These are phyloP conservation scores for Lasioglossum marginatum DNA, from an alignment of 2,888 invertebrate genomes.

Conservation along the genomic window DNA sequence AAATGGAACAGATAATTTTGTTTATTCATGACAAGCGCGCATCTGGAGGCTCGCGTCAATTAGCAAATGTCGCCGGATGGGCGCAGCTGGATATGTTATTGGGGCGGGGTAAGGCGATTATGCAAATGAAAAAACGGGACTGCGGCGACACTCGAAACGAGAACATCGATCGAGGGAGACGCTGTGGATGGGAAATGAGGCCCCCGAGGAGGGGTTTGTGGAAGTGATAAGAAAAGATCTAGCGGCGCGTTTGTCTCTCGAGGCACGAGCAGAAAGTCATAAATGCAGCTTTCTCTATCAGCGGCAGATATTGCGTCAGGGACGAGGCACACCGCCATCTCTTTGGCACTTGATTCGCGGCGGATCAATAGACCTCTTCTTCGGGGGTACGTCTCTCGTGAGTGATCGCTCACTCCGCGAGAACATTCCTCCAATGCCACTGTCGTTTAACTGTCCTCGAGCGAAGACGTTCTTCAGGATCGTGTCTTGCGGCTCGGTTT, in stretches of 20 bases:
- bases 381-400: slow-evolving; percentile 54
- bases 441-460: slow-evolving; percentile 47
- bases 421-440: slow-evolving; percentile 30
- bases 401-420: slow-evolving; percentile 61
- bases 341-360: slow-evolving; percentile 71
- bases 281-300: slow-evolving; percentile 71
- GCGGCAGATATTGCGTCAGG: slow-evolving; percentile 75
- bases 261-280: slow-evolving; percentile 63
- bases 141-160: not conserved
- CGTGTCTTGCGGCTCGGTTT: not conserved
- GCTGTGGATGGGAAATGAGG: not conserved
- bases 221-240: slow-evolving; percentile 29
- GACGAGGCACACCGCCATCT: slow-evolving; percentile 62
- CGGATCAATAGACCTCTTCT: slow-evolving; percentile 79
- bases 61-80: not conserved
- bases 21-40: not conserved
- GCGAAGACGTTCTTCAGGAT: slow-evolving; percentile 17
- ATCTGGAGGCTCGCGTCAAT: not conserved
- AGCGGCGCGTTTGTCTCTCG: slow-evolving; percentile 10
- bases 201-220: not conserved
- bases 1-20: not conserved
- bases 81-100: slow-evolving; percentile 34
- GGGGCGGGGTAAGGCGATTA: slow-evolving; percentile 27
- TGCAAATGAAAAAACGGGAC: slow-evolving; percentile 8
- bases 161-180: not conserved